Evolutionary conservation across 2,797 vertebrate genomes (phyloP), one percentile per base, ranked within the genome.

Genomic region (Characodon lateralis): DNA sequence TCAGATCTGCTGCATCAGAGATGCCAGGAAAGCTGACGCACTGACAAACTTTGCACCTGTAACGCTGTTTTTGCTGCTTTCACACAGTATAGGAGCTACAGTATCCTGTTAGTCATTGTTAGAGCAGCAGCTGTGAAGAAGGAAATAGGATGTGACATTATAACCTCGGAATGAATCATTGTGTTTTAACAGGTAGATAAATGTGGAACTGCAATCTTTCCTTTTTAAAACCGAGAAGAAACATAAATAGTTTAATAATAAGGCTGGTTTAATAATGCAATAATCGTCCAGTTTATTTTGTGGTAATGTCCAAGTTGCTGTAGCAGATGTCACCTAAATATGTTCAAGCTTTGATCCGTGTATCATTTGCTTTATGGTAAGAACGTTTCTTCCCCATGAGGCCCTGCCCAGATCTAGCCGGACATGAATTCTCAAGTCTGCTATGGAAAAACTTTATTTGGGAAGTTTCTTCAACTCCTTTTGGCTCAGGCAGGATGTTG

Each of bases 71-170:
- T 77, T 73, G 58, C 46, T 35, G 68, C 70, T 76, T 22, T 73
- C 71, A 81, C 78, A 76, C 65, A 63, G 39, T 65, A 48, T n/a
- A 51, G 55, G 73, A 46, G 56, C 41, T 28, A 18, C 76, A 16
- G 82, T 63, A 88, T 93, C 91, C 92, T 90, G 90, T 73, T 0
- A 26, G 66, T 80, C 77, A 91, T 93, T 93, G 92, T 94, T 89
- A 72, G 39, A 79, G 81, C 76, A 65, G 78, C 89, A 91, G 88
- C 89, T 91, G 89, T 88, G 79, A 73, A 43, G 84, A 82, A 85
- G 90, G 91, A 90, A 94, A 88, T 61, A 83, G 91, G 90, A 93
- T 83, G 84, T 92, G 90, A 90, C 78, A 73, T 71, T 68, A 78
- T 50, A 80, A 88, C 80, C 79, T 74, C 71, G 73, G 71, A 80